These are phyloP conservation scores for Toxotes jaculatrix DNA, from an alignment of 2,113 vertebrate genomes.

Conservation along the genomic window DNA sequence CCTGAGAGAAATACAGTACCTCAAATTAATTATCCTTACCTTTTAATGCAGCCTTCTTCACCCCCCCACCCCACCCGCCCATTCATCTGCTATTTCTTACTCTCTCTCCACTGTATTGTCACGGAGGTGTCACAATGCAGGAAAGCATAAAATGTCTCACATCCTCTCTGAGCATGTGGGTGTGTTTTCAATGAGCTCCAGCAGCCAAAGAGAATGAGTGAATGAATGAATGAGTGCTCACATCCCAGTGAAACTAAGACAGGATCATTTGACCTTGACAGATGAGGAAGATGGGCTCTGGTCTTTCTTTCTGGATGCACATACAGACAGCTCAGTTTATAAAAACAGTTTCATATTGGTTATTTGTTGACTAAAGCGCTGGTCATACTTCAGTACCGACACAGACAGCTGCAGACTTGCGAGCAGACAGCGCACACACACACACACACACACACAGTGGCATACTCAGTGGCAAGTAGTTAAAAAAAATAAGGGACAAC, in stretches of 20 bases:
- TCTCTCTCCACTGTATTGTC: constrained; percentile 12
- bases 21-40: constrained; percentile 45
- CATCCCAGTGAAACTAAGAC: neutral
- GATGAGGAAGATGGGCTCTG: neutral
- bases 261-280: constrained; percentile 16
- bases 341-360: neutral
- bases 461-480: neutral
- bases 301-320: neutral
- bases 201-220: neutral
- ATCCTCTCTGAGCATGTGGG: constrained; percentile 13
- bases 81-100: neutral
- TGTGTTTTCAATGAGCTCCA: constrained; percentile 33
- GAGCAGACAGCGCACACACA: too few relatives aligned
- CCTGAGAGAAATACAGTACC: constrained; percentile 11
- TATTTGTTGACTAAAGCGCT: neutral
- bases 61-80: neutral
- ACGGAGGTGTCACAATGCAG: constrained; percentile 21
- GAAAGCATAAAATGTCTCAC: neutral
- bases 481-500: neutral
- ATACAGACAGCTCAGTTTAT: neutral
- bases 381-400: neutral
- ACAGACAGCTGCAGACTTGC: neutral
- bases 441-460: too few relatives aligned
- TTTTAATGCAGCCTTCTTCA: constrained; percentile 20
- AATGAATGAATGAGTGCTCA: neutral